Evolutionary conservation across 2,797 vertebrate species (phyloP), one percentile per base, ranked within the genome.

Genomic region (Orestias chungarensis): DNA sequence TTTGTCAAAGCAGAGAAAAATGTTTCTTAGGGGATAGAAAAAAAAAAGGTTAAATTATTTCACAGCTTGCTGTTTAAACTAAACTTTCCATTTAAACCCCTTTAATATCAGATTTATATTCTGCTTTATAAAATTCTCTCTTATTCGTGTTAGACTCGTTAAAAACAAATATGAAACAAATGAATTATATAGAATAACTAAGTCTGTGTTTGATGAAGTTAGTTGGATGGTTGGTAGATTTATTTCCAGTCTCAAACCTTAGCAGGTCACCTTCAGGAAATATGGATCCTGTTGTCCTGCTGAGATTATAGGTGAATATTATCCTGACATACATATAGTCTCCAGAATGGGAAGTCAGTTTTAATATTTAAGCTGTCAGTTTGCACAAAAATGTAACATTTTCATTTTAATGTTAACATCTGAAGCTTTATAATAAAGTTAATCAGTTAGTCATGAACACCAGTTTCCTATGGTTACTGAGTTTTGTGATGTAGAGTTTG

Each of bases 121-220:
- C 4, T 29, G 0, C 8, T 29, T 2, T 10, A 18, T 18, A 20
- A 20, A 3, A 46, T 57, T 57, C 8, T 6, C 9, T 27, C 14
- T 59, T 59, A 35, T 35, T 31, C 31, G 33, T 33, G n/a, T n/a
- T n/a, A n/a, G n/a, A n/a, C n/a, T n/a, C n/a, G n/a, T n/a, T n/a
- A n/a, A n/a, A n/a, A 74, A 73, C 35, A 25, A 72, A 47, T n/a
- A 40, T 15, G 29, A 46, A 20, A 52, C 18, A 29, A 23, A 1
- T 20, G 33, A 0, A 3, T 14, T 69, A 7, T 20, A 72, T 49
- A n/a, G 17, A 35, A 64, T 67, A 20, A 20, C 31, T 77, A 49
- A 55, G 66, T 70, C 83, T 84, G 49, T 79, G 82, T 86, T 70
- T 78, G 70, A 86, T 89, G 80, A 88, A 87, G 84, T 87, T 82